phyloP scores from a whole-genome alignment of 2,888 invertebrate species.

The Macrophya alboannulata region DNA sequence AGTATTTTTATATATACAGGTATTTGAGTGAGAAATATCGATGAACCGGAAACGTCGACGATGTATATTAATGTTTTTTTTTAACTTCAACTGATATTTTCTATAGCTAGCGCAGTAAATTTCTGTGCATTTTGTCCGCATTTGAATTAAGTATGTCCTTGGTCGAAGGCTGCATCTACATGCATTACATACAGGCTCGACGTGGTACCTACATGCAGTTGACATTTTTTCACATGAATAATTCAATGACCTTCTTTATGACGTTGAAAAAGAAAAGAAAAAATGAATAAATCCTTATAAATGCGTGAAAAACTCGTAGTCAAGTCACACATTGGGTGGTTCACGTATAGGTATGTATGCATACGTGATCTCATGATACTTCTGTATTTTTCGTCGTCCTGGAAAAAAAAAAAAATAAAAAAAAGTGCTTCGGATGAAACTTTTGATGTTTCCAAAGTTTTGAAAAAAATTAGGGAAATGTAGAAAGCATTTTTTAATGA shows the following conservation, averaged over 20 bases:
- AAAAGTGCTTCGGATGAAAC: background rate
- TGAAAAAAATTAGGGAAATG: background rate
- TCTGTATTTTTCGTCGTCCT: background rate
- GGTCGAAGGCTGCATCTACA: conserved; percentile 8
- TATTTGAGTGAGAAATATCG: background rate
- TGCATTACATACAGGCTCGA: background rate
- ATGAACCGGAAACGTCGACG: background rate
- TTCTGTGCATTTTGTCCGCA: background rate
- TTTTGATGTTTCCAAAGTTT: background rate
- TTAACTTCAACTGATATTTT: background rate
- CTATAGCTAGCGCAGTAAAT: background rate
- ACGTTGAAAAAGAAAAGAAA: background rate
- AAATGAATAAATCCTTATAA: conserved; percentile 30
- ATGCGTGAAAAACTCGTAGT: conserved; percentile 2
- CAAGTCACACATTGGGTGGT: background rate
- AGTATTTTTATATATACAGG: background rate
- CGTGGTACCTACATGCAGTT: background rate
- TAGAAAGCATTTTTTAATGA: background rate
- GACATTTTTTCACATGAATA: conserved; percentile 10
- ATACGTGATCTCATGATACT: background rate
- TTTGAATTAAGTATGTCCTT: conserved; percentile 9
- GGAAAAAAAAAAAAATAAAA: background rate
- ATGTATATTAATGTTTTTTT: background rate
- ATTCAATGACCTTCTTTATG: conserved; percentile 15
- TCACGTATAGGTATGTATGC: background rate